A percentile compares a stretch with the other conserved stretches of the same genome.
Conservation (phyloP, 2,888 invertebrate genomes). For the Creontiades dilutus region DNA sequence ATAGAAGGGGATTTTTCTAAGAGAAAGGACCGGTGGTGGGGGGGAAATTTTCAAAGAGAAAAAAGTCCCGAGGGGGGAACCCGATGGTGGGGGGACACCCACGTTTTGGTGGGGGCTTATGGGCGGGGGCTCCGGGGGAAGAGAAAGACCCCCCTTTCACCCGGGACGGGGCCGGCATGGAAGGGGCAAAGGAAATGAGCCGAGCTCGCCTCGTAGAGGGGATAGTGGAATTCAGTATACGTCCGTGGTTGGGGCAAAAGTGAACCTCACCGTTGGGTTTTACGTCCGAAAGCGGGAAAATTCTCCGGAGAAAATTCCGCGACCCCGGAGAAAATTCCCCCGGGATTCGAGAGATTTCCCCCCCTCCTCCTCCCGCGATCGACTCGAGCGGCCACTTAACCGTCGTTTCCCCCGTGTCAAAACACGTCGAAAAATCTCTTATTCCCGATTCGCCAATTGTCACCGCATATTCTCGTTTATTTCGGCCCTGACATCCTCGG, state of each 20-base stretch:
- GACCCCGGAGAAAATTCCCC: neutral
- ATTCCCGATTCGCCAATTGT: neutral
- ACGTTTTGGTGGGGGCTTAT: constrained; percentile 61
- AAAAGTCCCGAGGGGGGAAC: constrained; percentile 36
- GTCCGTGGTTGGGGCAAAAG: constrained; percentile 53
- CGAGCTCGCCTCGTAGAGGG: constrained; percentile 63
- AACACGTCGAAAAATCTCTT: neutral
- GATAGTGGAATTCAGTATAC: constrained; percentile 73
- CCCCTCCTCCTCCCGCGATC: neutral
- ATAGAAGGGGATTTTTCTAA: neutral
- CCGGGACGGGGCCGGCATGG: constrained; percentile 15
- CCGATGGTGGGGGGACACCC: constrained; percentile 28
- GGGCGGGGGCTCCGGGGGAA: constrained; percentile 52
- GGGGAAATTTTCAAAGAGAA: neutral
- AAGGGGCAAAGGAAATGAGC: constrained; percentile 28
- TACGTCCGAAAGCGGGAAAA: neutral
- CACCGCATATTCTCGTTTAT: neutral
- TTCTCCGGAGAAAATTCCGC: neutral
- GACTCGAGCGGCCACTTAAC: constrained; percentile 10
- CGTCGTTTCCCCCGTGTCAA: constrained; percentile 3
- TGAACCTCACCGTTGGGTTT: neutral
- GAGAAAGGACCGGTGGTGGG: neutral
- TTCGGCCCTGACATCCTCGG: neutral
- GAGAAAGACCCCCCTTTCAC: neutral
- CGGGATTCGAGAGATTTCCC: neutral